Conservation (phyloP, 1,140 invertebrate species). For the Rhyzopertha dominica region DNA sequence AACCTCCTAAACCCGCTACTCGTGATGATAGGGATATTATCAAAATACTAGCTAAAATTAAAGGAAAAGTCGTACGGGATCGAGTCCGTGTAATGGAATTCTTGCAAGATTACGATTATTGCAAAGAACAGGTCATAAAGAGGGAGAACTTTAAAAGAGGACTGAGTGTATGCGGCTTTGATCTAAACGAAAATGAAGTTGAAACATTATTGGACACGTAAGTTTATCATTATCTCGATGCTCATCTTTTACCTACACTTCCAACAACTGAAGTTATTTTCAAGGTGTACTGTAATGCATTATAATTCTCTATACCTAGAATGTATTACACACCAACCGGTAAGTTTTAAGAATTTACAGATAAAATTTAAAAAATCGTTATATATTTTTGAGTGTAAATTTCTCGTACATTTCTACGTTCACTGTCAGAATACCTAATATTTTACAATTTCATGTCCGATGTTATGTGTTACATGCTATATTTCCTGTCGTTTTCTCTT, state of each 20-base stretch:
- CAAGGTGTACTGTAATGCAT: not conserved
- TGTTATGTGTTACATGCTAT: too few species aligned
- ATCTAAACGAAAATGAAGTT: conserved; percentile 56
- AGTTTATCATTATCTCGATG: conserved; percentile 26
- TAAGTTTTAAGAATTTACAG: too few species aligned
- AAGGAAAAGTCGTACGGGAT: conserved; percentile 63
- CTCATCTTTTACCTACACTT: not conserved
- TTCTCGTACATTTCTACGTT: too few species aligned
- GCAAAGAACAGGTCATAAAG: conserved; percentile 55
- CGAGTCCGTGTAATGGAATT: conserved; percentile 60
- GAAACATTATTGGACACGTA: conserved; percentile 58
- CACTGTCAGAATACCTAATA: too few species aligned
- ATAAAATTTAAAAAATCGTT: too few species aligned
- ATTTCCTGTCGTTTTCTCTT: too few species aligned
- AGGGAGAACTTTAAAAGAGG: conserved; percentile 60
- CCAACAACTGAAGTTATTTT: not conserved
- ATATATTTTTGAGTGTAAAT: too few species aligned
- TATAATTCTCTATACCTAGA: not conserved
- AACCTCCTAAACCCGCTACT: conserved; percentile 23
- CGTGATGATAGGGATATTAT: conserved; percentile 57
- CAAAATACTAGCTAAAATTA: conserved; percentile 63
- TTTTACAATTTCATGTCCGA: too few species aligned
- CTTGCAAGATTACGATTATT: conserved; percentile 56
- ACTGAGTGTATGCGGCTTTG: conserved; percentile 54
- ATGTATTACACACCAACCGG: conserved; percentile 3